Evolutionary conservation across 2,113 vertebrate species (phyloP).

Genomic region (Nothoprocta pentlandii): DNA sequence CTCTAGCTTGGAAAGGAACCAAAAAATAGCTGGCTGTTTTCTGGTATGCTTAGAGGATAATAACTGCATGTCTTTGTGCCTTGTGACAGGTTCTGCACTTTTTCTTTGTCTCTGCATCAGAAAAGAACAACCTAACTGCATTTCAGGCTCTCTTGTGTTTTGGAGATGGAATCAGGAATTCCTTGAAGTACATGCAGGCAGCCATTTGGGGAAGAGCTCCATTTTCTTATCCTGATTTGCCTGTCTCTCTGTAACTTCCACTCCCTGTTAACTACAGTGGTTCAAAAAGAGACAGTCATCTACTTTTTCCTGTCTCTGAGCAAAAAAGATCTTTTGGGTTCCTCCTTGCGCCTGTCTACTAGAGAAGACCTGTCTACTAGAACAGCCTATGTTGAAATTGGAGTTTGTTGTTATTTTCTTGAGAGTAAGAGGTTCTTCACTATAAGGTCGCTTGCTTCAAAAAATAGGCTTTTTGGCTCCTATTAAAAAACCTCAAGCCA

Average conservation of each 20-base stretch:
- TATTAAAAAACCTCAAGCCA: not conserved
- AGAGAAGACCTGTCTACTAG: not conserved
- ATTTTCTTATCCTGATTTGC: not conserved
- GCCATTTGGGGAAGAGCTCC: not conserved
- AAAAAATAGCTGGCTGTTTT: not conserved
- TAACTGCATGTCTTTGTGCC: not conserved
- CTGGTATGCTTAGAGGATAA: not conserved
- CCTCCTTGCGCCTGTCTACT: not conserved
- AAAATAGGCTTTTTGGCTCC: not conserved
- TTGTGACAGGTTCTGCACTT: not conserved
- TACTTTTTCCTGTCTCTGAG: not conserved
- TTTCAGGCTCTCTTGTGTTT: not conserved
- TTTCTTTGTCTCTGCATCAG: not conserved
- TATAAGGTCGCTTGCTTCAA: not conserved
- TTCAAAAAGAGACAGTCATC: not conserved
- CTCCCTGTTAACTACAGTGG: not conserved
- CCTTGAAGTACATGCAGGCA: not conserved
- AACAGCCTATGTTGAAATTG: not conserved
- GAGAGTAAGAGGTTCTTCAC: not conserved
- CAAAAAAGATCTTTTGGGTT: not conserved
- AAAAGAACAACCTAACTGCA: not conserved
- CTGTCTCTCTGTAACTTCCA: not conserved
- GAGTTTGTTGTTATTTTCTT: not conserved
- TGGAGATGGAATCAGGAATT: not conserved
- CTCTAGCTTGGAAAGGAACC: not conserved